Evolutionary conservation across 2,888 invertebrate genomes (phyloP).

Genomic region (Malthinus seriepunctatus): DNA sequence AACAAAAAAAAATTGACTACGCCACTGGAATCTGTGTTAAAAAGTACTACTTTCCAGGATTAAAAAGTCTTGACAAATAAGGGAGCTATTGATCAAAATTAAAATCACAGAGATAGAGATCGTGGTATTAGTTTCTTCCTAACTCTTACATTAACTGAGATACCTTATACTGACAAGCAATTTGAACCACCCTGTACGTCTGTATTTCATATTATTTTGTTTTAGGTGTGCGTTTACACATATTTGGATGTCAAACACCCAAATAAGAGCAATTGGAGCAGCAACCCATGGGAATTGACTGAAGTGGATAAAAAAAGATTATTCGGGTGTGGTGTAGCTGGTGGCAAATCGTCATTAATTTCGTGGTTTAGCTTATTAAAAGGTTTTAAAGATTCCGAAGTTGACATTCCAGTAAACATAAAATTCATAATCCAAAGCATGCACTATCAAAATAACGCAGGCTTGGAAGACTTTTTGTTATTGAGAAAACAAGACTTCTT

Average conservation of each 20-base stretch:
- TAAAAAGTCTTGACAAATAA: no score
- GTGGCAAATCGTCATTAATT: constrained; percentile 53
- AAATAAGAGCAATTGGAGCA: constrained; percentile 45
- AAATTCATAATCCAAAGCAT: constrained; percentile 55
- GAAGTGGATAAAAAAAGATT: constrained; percentile 44
- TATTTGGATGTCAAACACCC: constrained; percentile 54
- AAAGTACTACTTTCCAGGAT: no score
- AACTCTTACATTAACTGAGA: no score
- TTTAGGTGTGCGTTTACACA: constrained; percentile 50
- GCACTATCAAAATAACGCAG: constrained; percentile 49
- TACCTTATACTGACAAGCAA: no score
- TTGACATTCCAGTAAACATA: constrained; percentile 54
- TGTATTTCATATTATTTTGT: constrained; percentile 5
- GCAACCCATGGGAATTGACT: constrained; percentile 53
- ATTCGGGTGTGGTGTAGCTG: constrained; percentile 53
- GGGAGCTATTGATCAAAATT: no score
- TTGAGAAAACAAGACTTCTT: constrained; percentile 49
- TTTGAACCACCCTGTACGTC: no score
- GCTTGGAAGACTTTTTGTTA: constrained; percentile 49
- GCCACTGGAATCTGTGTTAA: no score
- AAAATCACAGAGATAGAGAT: no score
- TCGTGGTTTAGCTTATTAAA: constrained; percentile 54
- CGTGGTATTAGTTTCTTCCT: no score
- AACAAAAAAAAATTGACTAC: no score
- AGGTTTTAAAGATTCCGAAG: constrained; percentile 45